These are phyloP conservation scores for Melinaea menophilus DNA, from an alignment of 2,888 invertebrate species.

Conservation along the genomic window DNA sequence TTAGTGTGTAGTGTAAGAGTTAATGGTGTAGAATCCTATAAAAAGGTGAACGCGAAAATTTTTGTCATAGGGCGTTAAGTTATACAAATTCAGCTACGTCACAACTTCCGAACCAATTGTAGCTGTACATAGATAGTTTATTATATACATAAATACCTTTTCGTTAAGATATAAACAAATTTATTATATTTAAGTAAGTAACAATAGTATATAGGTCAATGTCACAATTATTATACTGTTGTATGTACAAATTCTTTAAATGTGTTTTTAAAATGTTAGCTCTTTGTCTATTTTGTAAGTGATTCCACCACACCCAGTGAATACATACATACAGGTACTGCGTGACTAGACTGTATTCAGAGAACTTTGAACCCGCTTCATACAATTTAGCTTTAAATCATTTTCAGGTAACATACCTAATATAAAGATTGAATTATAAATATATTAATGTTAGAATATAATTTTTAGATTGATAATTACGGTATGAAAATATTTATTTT, in stretches of 20 bases:
- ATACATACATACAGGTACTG: constrained; percentile 20
- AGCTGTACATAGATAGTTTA: too few species aligned
- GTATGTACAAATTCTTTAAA: not conserved
- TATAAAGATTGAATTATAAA: not conserved
- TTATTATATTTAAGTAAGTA: not conserved
- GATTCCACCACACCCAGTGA: constrained; percentile 24
- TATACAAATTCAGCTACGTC: too few species aligned
- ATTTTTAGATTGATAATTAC: too few species aligned
- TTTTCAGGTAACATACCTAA: constrained; percentile 15
- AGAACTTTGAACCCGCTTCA: constrained; percentile 24
- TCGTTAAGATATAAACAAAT: too few species aligned
- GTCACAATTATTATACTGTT: not conserved
- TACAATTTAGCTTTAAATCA: constrained; percentile 23
- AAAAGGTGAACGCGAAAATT: not conserved
- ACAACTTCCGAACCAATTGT: too few species aligned
- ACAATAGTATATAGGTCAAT: not conserved
- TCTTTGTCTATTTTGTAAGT: constrained; percentile 19
- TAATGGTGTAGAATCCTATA: not conserved
- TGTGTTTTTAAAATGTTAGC: constrained; percentile 2
- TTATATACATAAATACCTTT: too few species aligned
- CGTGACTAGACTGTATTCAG: constrained; percentile 30
- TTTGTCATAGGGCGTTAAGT: too few species aligned
- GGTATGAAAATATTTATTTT: too few species aligned
- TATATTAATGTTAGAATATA: too few species aligned
- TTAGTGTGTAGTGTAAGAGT: constrained; percentile 12